Percentiles rank a stretch among this genome's conserved stretches.
Evolutionary conservation across 2,113 vertebrate genomes (phyloP).

Genomic region (Setophaga petechia): DNA sequence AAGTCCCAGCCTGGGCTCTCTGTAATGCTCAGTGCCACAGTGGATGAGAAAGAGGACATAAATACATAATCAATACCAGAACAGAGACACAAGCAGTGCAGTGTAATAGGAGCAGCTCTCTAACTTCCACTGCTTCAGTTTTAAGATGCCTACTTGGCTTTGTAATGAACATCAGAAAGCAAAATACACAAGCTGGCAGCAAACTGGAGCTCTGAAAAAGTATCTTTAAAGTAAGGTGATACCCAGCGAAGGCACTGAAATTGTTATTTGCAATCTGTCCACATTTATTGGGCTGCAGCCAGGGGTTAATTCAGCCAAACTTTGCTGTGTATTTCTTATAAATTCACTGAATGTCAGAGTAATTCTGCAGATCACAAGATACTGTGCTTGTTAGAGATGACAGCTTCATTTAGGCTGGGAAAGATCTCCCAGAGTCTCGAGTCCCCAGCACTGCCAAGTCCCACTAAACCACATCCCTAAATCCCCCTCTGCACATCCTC

Average conservation of each 20-base stretch:
- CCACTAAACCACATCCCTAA: not conserved
- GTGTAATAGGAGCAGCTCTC: not conserved
- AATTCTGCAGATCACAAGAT: not conserved
- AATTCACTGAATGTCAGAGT: not conserved
- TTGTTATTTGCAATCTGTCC: not conserved
- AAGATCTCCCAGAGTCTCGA: not conserved
- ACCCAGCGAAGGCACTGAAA: not conserved
- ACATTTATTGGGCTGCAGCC: not conserved
- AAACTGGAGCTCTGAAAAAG: not conserved
- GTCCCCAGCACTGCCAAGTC: not conserved
- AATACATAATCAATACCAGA: not conserved
- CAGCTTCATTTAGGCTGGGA: not conserved
- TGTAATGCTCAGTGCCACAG: not conserved
- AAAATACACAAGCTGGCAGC: not conserved
- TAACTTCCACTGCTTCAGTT: not conserved
- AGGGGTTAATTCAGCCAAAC: not conserved
- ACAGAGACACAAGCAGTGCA: not conserved
- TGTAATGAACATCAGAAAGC: not conserved
- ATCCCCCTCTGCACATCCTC: not conserved
- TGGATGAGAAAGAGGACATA: not conserved
- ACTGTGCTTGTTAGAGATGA: rapidly evolving
- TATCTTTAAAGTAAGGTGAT: not conserved
- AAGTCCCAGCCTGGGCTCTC: not conserved
- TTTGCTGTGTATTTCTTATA: not conserved
- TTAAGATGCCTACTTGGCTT: not conserved